Percentiles rank a stretch among this genome's conserved stretches.
These are phyloP conservation scores for Takifugu rubripes DNA, from an alignment of 2,797 vertebrate species.

Conservation along the genomic window DNA sequence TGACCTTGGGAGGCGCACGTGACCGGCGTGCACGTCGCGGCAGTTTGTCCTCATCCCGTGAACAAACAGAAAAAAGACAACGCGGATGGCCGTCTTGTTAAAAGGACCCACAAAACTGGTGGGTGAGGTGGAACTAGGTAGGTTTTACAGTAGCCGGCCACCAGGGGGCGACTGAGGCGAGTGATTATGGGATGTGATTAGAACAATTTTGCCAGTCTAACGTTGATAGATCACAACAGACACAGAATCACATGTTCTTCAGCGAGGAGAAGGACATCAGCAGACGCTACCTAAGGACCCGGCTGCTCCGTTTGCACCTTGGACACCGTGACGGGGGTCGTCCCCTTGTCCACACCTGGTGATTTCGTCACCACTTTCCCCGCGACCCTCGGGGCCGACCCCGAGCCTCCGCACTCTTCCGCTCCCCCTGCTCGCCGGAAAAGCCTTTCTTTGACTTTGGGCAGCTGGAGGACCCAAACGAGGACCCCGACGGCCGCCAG, in stretches of 20 bases:
- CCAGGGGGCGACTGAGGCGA: too few relatives aligned
- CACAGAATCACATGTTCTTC: neutral
- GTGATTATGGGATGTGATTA: too few relatives aligned
- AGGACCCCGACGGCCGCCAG: conserved; percentile 79
- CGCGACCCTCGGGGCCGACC: conserved; percentile 50
- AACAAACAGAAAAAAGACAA: neutral
- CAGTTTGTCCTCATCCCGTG: neutral
- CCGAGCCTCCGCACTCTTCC: conserved; percentile 20
- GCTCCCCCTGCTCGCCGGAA: conserved; percentile 70
- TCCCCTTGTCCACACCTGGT: conserved; percentile 78
- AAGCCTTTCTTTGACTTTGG: conserved; percentile 75
- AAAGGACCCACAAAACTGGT: neutral
- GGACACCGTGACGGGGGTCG: conserved; percentile 82
- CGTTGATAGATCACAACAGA: too few relatives aligned
- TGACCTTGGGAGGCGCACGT: too few relatives aligned
- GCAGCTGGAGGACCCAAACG: conserved; percentile 81
- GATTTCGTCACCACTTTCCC: conserved; percentile 81
- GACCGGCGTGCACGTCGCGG: too few relatives aligned
- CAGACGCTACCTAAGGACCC: conserved; percentile 49
- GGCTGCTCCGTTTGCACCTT: conserved; percentile 87
- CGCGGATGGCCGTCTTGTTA: neutral
- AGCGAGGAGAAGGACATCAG: conserved; percentile 1
- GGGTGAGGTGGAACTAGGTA: neutral
- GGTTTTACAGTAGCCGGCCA: neutral
- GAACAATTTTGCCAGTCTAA: too few relatives aligned